phyloP scores from a whole-genome alignment of 1,140 invertebrate species.

The Diorhabda sublineata region DNA sequence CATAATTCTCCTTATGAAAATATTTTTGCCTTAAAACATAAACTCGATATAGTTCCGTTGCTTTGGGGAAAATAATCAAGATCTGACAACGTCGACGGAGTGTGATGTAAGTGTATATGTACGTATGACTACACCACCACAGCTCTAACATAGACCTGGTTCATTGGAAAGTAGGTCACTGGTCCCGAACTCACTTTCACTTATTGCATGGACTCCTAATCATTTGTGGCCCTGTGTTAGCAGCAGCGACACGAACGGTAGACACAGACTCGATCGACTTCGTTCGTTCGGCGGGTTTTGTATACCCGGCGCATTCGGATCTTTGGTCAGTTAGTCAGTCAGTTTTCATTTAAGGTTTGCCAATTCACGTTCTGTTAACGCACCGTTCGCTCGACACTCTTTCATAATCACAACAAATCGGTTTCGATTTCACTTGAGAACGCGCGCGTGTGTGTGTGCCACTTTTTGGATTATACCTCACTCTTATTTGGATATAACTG shows the following conservation, averaged over 20 bases:
- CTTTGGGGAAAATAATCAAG: too few relatives aligned
- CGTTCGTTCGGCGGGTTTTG: slow-evolving; percentile 25
- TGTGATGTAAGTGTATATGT: slow-evolving; percentile 39
- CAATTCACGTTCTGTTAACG: background rate
- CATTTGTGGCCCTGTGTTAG: slow-evolving; percentile 55
- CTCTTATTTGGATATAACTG: slow-evolving; percentile 13
- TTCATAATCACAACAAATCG: background rate
- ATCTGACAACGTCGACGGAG: slow-evolving; percentile 21
- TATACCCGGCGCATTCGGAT: background rate
- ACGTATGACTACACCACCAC: slow-evolving; percentile 46
- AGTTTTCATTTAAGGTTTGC: slow-evolving; percentile 10
- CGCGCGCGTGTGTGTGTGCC: slow-evolving; percentile 11
- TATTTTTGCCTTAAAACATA: too few relatives aligned
- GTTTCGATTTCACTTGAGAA: slow-evolving; percentile 4
- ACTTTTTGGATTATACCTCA: slow-evolving; percentile 18
- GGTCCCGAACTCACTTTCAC: slow-evolving; percentile 58
- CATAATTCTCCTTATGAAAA: too few relatives aligned
- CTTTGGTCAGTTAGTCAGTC: background rate
- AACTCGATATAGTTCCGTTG: too few relatives aligned
- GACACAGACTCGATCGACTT: slow-evolving; percentile 30
- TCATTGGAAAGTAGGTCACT: slow-evolving; percentile 63
- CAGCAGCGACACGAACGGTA: slow-evolving; percentile 48
- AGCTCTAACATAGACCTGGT: slow-evolving; percentile 64
- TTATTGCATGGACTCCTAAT: slow-evolving; percentile 62
- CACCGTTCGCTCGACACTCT: background rate